Conservation (phyloP, 2,113 vertebrate genomes). For the Grus americana region DNA sequence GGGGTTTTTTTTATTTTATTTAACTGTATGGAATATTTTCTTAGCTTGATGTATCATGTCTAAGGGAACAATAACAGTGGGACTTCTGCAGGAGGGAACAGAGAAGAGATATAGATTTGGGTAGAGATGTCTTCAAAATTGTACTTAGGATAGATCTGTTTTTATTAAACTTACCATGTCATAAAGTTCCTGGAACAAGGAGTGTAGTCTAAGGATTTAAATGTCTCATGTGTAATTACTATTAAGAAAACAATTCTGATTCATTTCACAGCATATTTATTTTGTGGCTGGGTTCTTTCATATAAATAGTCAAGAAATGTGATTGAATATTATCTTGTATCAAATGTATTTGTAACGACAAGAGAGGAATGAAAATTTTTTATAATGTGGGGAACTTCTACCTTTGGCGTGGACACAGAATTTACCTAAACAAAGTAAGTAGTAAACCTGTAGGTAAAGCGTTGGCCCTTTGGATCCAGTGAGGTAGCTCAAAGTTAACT, state of each 20-base stretch:
- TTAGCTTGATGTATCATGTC: background rate
- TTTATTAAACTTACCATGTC: background rate
- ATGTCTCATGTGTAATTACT: background rate
- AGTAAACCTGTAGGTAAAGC: background rate
- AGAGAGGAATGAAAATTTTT: background rate
- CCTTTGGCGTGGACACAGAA: background rate
- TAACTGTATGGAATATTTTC: background rate
- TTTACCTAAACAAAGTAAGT: background rate
- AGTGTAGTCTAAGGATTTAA: constrained; percentile 27
- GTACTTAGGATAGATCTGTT: background rate
- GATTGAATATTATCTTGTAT: background rate
- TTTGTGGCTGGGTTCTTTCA: constrained; percentile 7
- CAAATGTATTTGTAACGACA: background rate
- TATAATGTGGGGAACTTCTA: background rate
- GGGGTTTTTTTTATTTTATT: background rate
- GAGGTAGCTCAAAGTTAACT: background rate
- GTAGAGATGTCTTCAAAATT: background rate
- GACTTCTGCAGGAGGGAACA: background rate
- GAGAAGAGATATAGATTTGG: background rate
- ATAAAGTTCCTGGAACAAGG: constrained; percentile 5
- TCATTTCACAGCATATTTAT: background rate
- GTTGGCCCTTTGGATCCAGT: background rate
- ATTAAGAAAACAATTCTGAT: constrained; percentile 30
- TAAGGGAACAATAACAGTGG: background rate
- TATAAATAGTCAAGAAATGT: background rate